phyloP scores from a whole-genome alignment of 2,797 vertebrate species.

The Geotrypetes seraphini region DNA sequence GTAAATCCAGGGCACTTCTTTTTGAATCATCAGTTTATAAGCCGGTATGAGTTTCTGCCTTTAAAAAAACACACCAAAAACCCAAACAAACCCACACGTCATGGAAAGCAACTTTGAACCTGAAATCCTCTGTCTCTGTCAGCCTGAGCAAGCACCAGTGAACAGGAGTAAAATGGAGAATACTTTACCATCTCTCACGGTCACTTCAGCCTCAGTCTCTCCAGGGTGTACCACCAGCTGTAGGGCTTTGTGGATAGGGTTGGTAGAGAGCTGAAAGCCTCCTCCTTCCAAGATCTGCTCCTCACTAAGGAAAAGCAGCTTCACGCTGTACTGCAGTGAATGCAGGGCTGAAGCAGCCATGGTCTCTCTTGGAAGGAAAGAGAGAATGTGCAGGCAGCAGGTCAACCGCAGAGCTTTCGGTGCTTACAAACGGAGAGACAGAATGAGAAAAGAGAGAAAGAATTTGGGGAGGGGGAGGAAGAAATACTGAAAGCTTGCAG shows the following conservation, averaged over 20 bases:
- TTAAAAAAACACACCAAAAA: too few species aligned
- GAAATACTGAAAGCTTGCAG: background rate
- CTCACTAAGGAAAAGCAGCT: constrained; percentile 3
- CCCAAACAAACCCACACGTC: too few species aligned
- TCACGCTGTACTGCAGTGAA: background rate
- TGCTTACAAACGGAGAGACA: background rate
- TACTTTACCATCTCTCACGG: constrained; percentile 18
- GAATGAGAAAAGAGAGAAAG: background rate
- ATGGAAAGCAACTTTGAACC: too few species aligned
- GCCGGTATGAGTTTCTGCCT: too few species aligned
- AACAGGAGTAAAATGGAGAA: too few species aligned
- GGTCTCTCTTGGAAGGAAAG: background rate
- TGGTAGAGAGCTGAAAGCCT: background rate
- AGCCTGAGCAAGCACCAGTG: too few species aligned
- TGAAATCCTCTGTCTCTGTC: too few species aligned
- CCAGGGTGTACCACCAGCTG: constrained; percentile 7
- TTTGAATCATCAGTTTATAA: too few species aligned
- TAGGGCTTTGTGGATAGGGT: background rate
- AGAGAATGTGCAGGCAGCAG: background rate
- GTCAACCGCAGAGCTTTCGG: background rate
- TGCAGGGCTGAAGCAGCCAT: background rate
- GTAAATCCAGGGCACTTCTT: too few species aligned
- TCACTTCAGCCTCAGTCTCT: background rate
- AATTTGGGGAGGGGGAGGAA: background rate
- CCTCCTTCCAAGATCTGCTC: constrained; percentile 8